phyloP scores from a whole-genome alignment of 2,888 invertebrate genomes.

The Brenthis ino region DNA sequence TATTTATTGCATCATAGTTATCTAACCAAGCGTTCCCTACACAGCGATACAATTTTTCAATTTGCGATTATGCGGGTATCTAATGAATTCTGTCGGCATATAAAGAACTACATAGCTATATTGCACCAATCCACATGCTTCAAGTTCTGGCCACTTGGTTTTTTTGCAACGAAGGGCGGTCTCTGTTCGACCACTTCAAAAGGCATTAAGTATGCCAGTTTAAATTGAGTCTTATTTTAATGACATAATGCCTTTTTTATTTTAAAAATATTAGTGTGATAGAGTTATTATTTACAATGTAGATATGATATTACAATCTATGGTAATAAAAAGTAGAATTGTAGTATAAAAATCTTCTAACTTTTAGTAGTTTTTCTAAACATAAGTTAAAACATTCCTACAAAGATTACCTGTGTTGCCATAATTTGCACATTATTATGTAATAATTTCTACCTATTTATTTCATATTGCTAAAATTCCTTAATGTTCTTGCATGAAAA shows the following conservation, averaged over 20 bases:
- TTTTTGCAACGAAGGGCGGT: constrained; percentile 45
- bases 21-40: constrained; percentile 9
- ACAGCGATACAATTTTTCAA: constrained; percentile 32
- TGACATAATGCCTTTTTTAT: constrained; percentile 4
- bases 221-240: constrained; percentile 1
- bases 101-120: constrained; percentile 35
- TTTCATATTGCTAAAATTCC: too few species aligned
- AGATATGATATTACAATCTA: too few species aligned
- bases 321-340: too few species aligned
- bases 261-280: not conserved
- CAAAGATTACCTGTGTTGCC: too few species aligned
- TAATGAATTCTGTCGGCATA: constrained; percentile 26
- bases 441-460: too few species aligned
- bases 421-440: too few species aligned
- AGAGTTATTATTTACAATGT: constrained; percentile 14
- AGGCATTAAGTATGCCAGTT: constrained; percentile 1
- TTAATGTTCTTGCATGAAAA: not conserved
- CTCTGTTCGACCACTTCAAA: constrained; percentile 15
- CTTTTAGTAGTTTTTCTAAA: too few species aligned
- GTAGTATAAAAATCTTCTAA: too few species aligned
- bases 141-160: constrained; percentile 36
- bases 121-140: constrained; percentile 44
- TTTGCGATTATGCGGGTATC: constrained; percentile 37
- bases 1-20: not conserved
- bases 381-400: too few species aligned